Percentiles rank a stretch among this genome's conserved stretches.
Conservation (phyloP, 2,797 vertebrate species). For the Eremophila alpestris region DNA sequence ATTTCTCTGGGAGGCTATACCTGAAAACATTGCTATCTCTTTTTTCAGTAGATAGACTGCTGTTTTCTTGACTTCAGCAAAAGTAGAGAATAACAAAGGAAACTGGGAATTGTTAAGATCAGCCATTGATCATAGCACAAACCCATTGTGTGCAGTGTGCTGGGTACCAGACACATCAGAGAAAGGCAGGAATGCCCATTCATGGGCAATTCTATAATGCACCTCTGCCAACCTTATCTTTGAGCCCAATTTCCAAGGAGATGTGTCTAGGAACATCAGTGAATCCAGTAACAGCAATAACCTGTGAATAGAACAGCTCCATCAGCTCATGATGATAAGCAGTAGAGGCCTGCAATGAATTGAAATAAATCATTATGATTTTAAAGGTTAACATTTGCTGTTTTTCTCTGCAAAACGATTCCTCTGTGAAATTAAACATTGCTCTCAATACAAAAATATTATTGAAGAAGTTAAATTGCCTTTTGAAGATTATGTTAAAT, state of each 20-base stretch:
- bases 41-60: not conserved
- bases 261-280: not conserved
- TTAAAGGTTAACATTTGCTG: conserved; percentile 49
- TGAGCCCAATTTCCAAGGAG: not conserved
- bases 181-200: not conserved
- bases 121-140: not conserved
- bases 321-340: not conserved
- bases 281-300: not conserved
- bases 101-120: not conserved
- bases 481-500: not conserved
- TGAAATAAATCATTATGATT: conserved; percentile 29
- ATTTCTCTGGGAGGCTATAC: not conserved
- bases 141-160: not conserved
- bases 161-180: not conserved
- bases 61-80: not conserved
- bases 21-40: not conserved
- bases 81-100: not conserved
- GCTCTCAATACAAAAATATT: conserved; percentile 16
- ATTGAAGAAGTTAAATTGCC: conserved; percentile 10
- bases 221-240: not conserved
- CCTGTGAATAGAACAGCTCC: not conserved
- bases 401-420: not conserved
- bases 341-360: not conserved
- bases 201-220: not conserved
- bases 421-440: conserved; percentile 6